Conservation (phyloP, 2,888 invertebrate genomes). For the Homarus gammarus region DNA sequence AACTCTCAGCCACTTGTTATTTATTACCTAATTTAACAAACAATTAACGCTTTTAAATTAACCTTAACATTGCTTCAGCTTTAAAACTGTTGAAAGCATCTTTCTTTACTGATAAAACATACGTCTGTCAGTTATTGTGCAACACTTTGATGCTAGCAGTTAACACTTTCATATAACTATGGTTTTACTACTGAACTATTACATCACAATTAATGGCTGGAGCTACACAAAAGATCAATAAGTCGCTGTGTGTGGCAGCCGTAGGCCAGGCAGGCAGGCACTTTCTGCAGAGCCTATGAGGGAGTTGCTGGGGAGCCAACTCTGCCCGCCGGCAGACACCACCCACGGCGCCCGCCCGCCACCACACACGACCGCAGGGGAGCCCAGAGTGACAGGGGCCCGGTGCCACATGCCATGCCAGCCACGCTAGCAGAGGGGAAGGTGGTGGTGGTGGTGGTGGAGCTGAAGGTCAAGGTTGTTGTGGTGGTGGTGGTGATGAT, state of each 20-base stretch:
- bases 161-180: slow-evolving; percentile 34
- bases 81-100: slow-evolving; percentile 20
- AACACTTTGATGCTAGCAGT: slow-evolving; percentile 52
- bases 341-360: slow-evolving; percentile 37
- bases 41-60: slow-evolving; percentile 28
- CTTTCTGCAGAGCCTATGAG: slow-evolving; percentile 52
- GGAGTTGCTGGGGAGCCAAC: slow-evolving; percentile 55
- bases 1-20: slow-evolving; percentile 35
- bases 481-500: slow-evolving; percentile 62
- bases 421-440: slow-evolving; percentile 65
- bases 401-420: slow-evolving; percentile 43
- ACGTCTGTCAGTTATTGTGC: slow-evolving; percentile 27
- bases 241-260: slow-evolving; percentile 22
- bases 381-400: slow-evolving; percentile 63
- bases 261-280: slow-evolving; percentile 43
- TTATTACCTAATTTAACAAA: slow-evolving; percentile 57
- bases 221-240: slow-evolving; percentile 24
- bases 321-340: slow-evolving; percentile 31
- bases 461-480: slow-evolving; percentile 55
- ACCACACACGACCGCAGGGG: slow-evolving; percentile 57
- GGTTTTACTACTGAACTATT: slow-evolving; percentile 47
- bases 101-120: slow-evolving; percentile 9
- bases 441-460: slow-evolving; percentile 51
- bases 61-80: slow-evolving; percentile 28
- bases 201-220: slow-evolving; percentile 34